Evolutionary conservation across 2,888 invertebrate species (phyloP), one percentile per base, ranked within the genome.

Genomic region (Clostera curtula): DNA sequence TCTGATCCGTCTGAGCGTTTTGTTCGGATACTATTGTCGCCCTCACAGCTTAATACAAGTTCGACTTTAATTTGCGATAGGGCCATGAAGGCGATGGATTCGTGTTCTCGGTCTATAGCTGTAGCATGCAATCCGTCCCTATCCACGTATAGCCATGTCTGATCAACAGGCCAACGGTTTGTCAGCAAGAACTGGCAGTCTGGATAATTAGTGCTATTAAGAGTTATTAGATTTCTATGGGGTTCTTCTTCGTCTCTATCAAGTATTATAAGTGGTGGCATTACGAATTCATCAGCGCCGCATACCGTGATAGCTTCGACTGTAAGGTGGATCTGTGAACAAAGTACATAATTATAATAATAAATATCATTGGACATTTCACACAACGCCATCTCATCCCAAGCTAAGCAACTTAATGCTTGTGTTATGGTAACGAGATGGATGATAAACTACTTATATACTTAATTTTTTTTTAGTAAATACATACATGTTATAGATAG

Each of bases 61-160:
- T 85, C 83, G 1, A 80, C 71, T 62, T 82, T 77, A 20, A 85
- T 54, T 62, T 85, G 85, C 0, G 85, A 83, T 18, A 74, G 36
- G 16, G 72, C 48, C 84, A 85, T 83, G 31, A 69, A 74, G 3
- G 82, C 82, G 25, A 85, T 80, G 0, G 73, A 67, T 14, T 55
- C 47, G 36, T 85, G 53, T 51, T 85, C 85, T 54, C 85, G 69
- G 34, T 85, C 82, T 13, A 85, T 80, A 6, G 54, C 35, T 21
- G 23, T 43, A 0, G 76, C 43, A 21, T 82, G 80, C 16, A 80
- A 45, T 2, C 79, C 82, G 6, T 40, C 50, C 13, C 67, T 59
- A 28, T 83, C 63, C 0, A 79, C 71, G 25, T 74, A 77, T 2
- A 85, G 36, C 84, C 83, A 85, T 1, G 53, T 35, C 34, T 76